Conservation (phyloP, 2,797 vertebrate species). For the Mionectes olivaceus region DNA sequence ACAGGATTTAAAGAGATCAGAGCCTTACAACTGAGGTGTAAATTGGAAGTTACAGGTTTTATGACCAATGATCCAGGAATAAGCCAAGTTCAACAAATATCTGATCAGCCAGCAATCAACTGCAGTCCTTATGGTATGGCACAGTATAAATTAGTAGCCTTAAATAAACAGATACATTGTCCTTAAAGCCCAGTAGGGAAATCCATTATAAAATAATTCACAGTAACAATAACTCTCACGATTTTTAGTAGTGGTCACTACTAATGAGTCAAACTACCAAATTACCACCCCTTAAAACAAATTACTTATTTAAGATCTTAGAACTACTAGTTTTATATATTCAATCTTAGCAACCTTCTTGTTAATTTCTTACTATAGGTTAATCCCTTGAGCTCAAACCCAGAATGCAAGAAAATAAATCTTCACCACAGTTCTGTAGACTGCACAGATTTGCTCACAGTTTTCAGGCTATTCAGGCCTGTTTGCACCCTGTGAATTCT, state of each 20-base stretch:
- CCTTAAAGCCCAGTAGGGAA: background rate
- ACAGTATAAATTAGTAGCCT: background rate
- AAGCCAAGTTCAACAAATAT: background rate
- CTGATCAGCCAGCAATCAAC: background rate
- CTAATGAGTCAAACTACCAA: background rate
- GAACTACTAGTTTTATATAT: background rate
- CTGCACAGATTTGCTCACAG: conserved; percentile 47
- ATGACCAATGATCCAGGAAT: background rate
- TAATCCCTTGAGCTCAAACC: background rate
- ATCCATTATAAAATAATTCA: background rate
- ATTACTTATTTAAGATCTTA: background rate
- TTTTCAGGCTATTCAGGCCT: conserved; percentile 41
- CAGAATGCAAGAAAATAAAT: background rate
- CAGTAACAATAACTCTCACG: background rate
- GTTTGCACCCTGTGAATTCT: conserved; percentile 31
- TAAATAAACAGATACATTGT: background rate
- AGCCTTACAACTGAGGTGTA: background rate
- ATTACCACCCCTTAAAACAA: background rate
- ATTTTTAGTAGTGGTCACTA: background rate
- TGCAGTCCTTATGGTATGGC: background rate
- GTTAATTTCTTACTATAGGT: background rate
- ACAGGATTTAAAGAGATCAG: background rate
- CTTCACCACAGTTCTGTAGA: background rate
- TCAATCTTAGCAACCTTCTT: background rate
- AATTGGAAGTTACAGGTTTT: background rate